These are phyloP conservation scores for Tokudaia tokunoshimensis DNA, from an alignment of 2,797 vertebrate genomes.

Conservation along the genomic window DNA sequence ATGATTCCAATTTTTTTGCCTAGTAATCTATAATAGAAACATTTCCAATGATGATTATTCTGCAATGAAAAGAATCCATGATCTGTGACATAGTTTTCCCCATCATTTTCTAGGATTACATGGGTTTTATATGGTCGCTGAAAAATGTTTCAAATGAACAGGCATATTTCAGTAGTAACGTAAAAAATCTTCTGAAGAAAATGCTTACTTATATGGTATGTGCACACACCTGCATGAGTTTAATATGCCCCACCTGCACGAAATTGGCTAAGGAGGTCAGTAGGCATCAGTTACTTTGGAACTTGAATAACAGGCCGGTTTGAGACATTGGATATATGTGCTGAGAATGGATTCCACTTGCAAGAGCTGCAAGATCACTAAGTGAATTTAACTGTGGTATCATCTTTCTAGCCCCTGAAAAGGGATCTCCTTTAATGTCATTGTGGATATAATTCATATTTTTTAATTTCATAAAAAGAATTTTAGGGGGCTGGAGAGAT, in stretches of 20 bases:
- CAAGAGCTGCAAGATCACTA: not conserved
- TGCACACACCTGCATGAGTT: not conserved
- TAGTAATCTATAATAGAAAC: not conserved
- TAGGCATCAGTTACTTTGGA: not conserved
- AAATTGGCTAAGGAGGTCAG: too few relatives aligned
- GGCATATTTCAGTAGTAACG: not conserved
- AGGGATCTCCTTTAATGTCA: not conserved
- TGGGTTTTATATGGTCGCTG: not conserved
- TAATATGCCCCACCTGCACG: not conserved
- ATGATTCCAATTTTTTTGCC: not conserved
- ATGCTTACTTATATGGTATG: too few relatives aligned
- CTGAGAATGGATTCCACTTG: not conserved
- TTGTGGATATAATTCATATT: not conserved
- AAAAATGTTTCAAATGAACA: constrained; percentile 35
- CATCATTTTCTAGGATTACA: not conserved
- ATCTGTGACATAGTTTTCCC: not conserved
- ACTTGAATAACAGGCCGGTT: not conserved
- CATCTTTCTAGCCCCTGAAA: not conserved
- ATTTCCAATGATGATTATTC: not conserved
- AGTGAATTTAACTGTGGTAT: not conserved
- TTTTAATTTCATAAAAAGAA: not conserved
- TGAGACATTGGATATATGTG: not conserved
- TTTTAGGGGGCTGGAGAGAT: not conserved
- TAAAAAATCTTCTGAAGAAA: not conserved
- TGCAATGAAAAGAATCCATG: not conserved